Base-by-base conservation (phyloP, 2,797 vertebrate genomes). In the Spinibarbus caldwelli region DNA sequence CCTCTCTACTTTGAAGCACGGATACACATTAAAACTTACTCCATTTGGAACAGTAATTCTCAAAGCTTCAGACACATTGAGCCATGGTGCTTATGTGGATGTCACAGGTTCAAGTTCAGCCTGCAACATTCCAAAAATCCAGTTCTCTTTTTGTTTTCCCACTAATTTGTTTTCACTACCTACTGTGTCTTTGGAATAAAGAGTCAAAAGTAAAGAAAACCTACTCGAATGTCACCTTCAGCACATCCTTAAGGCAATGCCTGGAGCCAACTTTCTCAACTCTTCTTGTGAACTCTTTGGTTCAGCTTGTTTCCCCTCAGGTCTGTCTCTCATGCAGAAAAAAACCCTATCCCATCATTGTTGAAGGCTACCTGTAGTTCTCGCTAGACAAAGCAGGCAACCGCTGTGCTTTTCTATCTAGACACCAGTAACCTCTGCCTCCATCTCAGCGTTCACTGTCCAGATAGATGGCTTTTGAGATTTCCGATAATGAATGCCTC, bases 341-440 rank as follows among this genome's bases (percentile, higher is more conserved):
- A 54, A 29, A 29, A 6, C 21, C 11, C 11, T 2, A 23, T 34
- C 5, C 21, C 1, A 21, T 82, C 70, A 47, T 26, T 82, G 38
- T n/a, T 0, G 1, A 82, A 59, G 29, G 43, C 31, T 49, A 64
- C 21, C 70, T 73, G 54, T 82, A 34, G 54, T 62, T 73, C 21
- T 73, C 54, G 9, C 54, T 7, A 73, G 52, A 62, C 70, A 82
- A 82, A 82, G 29, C 26, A 7, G 41, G 1, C 52, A n/a, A 75
- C 31, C 4, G 3, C 57, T 66, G 57, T 64, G 57, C 31, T 59
- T 62, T 43, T 62, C 2, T 5, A 34, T 29, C 36, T 47, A 10
- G 54, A 62, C 26, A 34, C 14, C 5, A 5, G 5, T 62, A 47
- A 73, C 70, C 70, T 62, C 41, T 47, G 26, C 70, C 26, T 62